Evolutionary conservation across 2,797 vertebrate species (phyloP).

Genomic region (Bradypodion pumilum): DNA sequence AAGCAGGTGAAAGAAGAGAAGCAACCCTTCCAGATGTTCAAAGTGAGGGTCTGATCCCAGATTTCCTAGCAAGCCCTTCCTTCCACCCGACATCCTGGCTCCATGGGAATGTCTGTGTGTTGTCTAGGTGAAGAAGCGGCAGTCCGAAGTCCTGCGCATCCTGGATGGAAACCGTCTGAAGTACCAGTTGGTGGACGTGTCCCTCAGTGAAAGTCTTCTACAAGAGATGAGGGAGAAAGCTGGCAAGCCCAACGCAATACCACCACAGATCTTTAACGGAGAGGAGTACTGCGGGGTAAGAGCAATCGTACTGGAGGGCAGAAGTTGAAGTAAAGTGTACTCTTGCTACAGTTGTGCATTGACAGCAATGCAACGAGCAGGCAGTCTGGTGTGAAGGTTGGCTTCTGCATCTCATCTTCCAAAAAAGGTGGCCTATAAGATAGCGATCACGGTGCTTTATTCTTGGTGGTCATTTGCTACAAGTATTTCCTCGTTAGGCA

Average conservation of each 20-base stretch:
- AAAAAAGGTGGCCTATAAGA: no score
- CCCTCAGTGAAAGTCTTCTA: conserved; percentile 72
- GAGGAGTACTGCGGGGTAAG: conserved; percentile 84
- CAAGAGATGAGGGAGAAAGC: conserved; percentile 82
- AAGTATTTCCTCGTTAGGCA: not conserved
- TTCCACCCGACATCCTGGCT: not conserved
- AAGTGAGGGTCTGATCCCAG: not conserved
- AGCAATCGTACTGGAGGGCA: not conserved
- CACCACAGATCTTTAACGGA: conserved; percentile 82
- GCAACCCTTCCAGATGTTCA: not conserved
- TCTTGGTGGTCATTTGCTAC: not conserved
- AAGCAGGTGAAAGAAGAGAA: no score
- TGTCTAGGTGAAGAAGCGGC: conserved; percentile 80
- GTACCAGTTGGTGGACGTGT: conserved; percentile 82
- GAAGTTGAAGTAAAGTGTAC: not conserved
- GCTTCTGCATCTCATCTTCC: no score
- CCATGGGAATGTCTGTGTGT: not conserved
- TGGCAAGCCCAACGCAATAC: conserved; percentile 72
- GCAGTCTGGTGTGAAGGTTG: no score
- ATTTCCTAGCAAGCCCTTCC: not conserved
- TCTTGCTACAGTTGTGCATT: no score
- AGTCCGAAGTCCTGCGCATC: conserved; percentile 79
- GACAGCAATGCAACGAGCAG: no score
- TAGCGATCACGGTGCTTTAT: not conserved
- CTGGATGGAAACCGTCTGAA: conserved; percentile 80